phyloP scores from a whole-genome alignment of 2,113 vertebrate species.

The Sylvia atricapilla region DNA sequence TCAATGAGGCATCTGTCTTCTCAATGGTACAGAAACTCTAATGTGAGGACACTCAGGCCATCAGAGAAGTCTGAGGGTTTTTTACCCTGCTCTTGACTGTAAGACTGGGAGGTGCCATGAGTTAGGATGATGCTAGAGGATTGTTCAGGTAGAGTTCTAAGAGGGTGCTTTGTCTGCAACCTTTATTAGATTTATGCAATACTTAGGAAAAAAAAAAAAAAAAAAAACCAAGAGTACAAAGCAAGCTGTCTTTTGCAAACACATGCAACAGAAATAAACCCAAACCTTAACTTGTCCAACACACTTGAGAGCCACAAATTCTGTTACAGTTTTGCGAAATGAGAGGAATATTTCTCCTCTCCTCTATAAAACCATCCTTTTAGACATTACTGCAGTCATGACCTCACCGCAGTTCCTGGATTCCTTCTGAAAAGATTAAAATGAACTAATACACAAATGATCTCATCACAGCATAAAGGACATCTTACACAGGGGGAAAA shows the following conservation, averaged over 20 bases:
- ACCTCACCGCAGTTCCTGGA: background rate
- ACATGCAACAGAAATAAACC: background rate
- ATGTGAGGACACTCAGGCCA: background rate
- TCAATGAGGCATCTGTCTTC: background rate
- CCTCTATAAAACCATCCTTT: background rate
- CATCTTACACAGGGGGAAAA: background rate
- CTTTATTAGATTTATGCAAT: background rate
- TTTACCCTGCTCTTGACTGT: background rate
- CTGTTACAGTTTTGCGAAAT: background rate
- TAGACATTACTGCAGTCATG: constrained; percentile 37
- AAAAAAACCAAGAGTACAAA: background rate
- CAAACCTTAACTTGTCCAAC: background rate
- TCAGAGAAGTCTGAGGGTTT: background rate
- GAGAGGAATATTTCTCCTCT: background rate
- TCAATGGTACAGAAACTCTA: background rate
- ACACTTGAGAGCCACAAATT: background rate
- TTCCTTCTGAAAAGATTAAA: constrained; percentile 42
- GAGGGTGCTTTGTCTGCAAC: background rate
- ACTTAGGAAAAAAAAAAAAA: background rate
- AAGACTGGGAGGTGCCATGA: background rate
- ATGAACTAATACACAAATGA: constrained; percentile 35
- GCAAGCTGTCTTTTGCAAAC: background rate
- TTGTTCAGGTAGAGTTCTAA: background rate
- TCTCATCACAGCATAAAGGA: constrained; percentile 26
- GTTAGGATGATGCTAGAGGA: background rate